Evolutionary conservation across 2,113 vertebrate species (phyloP), one percentile per base, ranked within the genome.

Genomic region (Oenanthe oenanthe): DNA sequence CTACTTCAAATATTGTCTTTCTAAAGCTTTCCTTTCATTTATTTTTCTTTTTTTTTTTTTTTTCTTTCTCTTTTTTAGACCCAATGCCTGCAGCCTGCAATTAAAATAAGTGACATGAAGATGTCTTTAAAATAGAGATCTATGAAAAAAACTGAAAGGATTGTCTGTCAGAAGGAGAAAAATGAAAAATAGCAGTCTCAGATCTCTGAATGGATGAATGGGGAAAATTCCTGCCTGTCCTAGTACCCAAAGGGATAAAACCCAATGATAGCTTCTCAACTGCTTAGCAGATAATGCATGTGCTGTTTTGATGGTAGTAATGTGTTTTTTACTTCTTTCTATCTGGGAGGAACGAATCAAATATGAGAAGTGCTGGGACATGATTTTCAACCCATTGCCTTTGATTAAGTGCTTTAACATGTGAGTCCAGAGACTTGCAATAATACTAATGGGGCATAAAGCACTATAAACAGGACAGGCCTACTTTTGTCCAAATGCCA

Each of bases 311-410:
- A 95, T 97, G 97, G 95, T 97, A 96, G 98, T 98, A 98, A 99
- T 98, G 98, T 98, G 97, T 98, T 98, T 98, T 98, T 98, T 97
- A 97, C 98, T 98, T 97, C 97, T 97, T 98, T 97, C 98, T 99
- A 98, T 99, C 99, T 99, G 98, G 98, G 98, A 99, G 98, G 98
- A 99, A 99, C 98, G 98, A 99, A 99, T 99, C 99, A 99, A 98
- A 99, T 98, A 98, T 98, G 99, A 99, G 98, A 98, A 98, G 97
- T 95, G 96, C 97, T 98, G 98, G 99, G 98, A 99, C 99, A 99
- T 99, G 99, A 99, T 99, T 99, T 99, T 99, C 99, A 99, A 99
- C 98, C 99, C 99, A 99, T 99, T 99, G 99, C 99, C 98, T 99
- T 99, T 99, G 99, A 99, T 99, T 99, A 99, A 99, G 99, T 99